Percentiles rank a stretch among this genome's conserved stretches.
phyloP scores from a whole-genome alignment of 35 echinoderm and acorn worm species.

The Heliocidaris erythrogramma region DNA sequence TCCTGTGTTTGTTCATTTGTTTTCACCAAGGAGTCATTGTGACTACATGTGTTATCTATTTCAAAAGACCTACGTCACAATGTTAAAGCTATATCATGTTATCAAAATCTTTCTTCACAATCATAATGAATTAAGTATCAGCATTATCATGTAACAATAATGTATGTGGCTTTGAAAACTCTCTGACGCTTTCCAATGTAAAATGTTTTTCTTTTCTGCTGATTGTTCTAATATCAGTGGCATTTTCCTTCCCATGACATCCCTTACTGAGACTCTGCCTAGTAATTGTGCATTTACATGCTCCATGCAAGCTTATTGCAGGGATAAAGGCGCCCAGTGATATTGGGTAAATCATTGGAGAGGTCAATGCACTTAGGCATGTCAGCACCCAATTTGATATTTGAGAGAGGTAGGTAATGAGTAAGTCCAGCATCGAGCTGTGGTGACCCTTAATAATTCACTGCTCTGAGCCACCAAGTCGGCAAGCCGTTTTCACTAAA shows the following conservation, averaged over 20 bases:
- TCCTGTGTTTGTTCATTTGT: no score
- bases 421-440: neutral
- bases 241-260: neutral
- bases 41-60: no score
- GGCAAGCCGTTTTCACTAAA: neutral
- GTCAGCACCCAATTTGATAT: neutral
- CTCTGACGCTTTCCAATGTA: neutral
- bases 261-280: neutral
- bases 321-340: neutral
- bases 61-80: no score
- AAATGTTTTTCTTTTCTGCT: neutral
- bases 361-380: neutral
- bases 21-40: no score
- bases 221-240: neutral
- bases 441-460: neutral
- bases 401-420: neutral
- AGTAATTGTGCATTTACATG: conserved; percentile 4
- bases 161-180: neutral
- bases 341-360: conserved; percentile 10
- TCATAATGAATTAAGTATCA: no score
- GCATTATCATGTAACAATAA: no score
- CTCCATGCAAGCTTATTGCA: neutral
- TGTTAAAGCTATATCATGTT: no score
- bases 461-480: neutral
- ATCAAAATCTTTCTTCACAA: no score